Conservation (phyloP, 2,888 invertebrate species). For the Heteropelma amictum region DNA sequence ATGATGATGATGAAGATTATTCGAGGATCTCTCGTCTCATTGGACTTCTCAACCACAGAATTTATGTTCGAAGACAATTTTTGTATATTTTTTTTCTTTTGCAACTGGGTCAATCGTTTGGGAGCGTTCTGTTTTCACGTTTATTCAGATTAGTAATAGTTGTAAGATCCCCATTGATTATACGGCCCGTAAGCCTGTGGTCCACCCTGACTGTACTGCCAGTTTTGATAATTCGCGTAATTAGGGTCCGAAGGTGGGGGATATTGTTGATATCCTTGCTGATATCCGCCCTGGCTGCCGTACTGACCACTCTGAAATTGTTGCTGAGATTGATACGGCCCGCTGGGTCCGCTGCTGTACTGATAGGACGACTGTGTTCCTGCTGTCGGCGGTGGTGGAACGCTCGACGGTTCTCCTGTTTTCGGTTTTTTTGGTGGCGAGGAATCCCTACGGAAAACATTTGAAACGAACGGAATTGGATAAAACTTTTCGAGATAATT, state of each 20-base stretch:
- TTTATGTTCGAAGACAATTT: neutral
- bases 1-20: neutral
- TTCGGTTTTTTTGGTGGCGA: constrained; percentile 75
- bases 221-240: constrained; percentile 76
- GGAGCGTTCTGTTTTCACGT: neutral
- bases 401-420: constrained; percentile 70
- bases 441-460: constrained; percentile 65
- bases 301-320: constrained; percentile 79
- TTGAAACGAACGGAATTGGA: neutral
- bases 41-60: neutral
- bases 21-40: neutral
- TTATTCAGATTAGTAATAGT: constrained; percentile 71
- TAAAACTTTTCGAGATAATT: too few relatives aligned
- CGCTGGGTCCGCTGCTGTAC: constrained; percentile 76
- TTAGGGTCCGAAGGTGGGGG: constrained; percentile 76
- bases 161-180: constrained; percentile 77
- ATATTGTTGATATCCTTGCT: constrained; percentile 78
- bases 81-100: neutral
- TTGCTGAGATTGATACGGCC: constrained; percentile 75
- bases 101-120: constrained; percentile 5
- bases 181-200: constrained; percentile 77
- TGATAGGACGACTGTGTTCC: constrained; percentile 75
- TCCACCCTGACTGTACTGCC: constrained; percentile 76
- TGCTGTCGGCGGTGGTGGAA: constrained; percentile 72
- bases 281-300: constrained; percentile 79